Base-by-base conservation (phyloP, 2,888 invertebrate species). In the Hoplodrina ambigua region DNA sequence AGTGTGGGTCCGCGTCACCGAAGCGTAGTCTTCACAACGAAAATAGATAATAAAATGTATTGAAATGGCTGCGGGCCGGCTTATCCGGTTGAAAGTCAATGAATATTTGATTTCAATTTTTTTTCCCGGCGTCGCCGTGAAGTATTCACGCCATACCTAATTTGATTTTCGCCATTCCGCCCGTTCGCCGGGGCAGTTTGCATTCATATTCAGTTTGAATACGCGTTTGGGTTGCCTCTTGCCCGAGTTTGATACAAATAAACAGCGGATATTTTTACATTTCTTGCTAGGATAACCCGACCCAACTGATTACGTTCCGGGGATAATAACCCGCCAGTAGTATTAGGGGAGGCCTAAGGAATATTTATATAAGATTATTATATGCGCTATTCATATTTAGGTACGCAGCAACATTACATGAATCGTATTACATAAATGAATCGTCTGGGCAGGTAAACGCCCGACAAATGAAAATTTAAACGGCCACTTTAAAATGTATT, bases 91-190 rank as follows among this genome's bases (percentile, higher is more conserved):
- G 92, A 94, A 91, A 96, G 94, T 95, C 96, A 94, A 96, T 96
- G 96, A 96, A 96, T 96, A 96, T 95, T 96, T 96, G 96, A 96
- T 96, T 96, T 96, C 96, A 96, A 96, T 96, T 96, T 96, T 95
- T 83, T 95, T 95, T 93, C 90, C 91, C 94, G 91, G 91, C 95
- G 94, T 94, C 93, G 91, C 95, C 94, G 95, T 96, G 96, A 96
- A 96, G 96, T 95, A 96, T 95, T 95, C 94, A 93, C 94, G 94
- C 95, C 92, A 94, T 95, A 95, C 96, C 96, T 96, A 96, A 96
- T 96, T 96, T 96, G 96, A 95, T 96, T 96, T 95, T 94, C 94
- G 94, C 96, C 94, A 94, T 96, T 95, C 85, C 92, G 92, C 91
- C 92, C 93, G 92, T 95, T 95, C 93, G 93, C 90, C 87, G 88